A percentile compares a stretch with the other conserved stretches of the same genome.
phyloP scores from a whole-genome alignment of 64 coral and sea anemone species.

The Pocillopora damicornis region DNA sequence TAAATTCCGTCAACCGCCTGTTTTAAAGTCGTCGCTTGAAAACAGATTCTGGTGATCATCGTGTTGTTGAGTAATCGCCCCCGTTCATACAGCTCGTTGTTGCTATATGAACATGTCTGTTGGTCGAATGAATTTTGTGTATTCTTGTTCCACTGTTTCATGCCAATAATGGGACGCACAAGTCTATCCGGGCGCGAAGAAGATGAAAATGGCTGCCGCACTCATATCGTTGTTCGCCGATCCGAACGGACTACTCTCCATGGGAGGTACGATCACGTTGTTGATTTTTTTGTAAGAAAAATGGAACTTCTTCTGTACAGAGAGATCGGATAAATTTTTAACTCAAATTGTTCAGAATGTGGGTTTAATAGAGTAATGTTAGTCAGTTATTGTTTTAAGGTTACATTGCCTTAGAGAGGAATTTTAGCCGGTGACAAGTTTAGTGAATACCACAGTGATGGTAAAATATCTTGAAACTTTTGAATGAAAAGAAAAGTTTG shows the following conservation, averaged over 20 bases:
- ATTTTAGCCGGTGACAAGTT: background rate
- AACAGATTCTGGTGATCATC: conserved; percentile 21
- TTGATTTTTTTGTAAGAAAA: conserved; percentile 23
- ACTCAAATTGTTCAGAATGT: conserved; percentile 28
- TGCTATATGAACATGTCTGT: conserved; percentile 46
- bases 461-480: conserved; percentile 9
- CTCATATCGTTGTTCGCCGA: conserved; percentile 13
- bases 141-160: background rate
- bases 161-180: conserved; percentile 26
- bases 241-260: conserved; percentile 10
- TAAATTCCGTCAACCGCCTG: conserved; percentile 11
- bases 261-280: conserved; percentile 28
- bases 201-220: conserved; percentile 25
- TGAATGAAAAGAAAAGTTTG: conserved; percentile 14
- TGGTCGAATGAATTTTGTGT: conserved; percentile 42
- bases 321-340: conserved; percentile 21
- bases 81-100: conserved; percentile 6
- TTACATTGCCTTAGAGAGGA: background rate
- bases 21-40: conserved; percentile 5
- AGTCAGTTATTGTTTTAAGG: background rate
- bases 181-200: conserved; percentile 14
- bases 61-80: background rate
- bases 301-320: conserved; percentile 5
- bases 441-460: background rate
- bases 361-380: conserved; percentile 22